Evolutionary conservation across 2,797 vertebrate genomes (phyloP), one percentile per base, ranked within the genome.

Genomic region (Falco novaeseelandiae): DNA sequence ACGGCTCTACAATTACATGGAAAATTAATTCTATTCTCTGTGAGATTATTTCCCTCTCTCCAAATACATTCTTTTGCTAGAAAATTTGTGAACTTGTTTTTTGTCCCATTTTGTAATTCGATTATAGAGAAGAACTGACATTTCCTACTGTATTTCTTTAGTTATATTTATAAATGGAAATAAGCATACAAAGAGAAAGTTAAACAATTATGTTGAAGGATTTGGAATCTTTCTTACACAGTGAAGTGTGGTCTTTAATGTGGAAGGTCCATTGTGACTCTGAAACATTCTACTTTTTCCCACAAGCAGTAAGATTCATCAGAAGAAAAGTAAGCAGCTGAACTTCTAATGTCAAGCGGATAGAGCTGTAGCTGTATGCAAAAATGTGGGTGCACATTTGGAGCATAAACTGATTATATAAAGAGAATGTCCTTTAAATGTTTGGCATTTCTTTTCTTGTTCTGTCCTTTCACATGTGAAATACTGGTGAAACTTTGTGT

Each of bases 381-480:
- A 51, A 95, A 86, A 65, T n/a, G 23, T 72, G 25, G 59, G 69
- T 52, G 57, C 44, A 71, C 21, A 65, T 74, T 86, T 71, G 49
- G 65, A 90, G 49, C 57, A 27, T 23, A 88, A 86, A 87, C 23
- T 83, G 67, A 67, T 92, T 87, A 70, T 23, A 29, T 76, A 78
- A 94, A 76, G 49, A 69, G 29, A 82, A 91, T 6, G 17, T 87
- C 90, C 76, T 83, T 79, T 79, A 63, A 73, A 76, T 29, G 14
- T 70, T 59, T 85, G 71, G 19, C 55, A 93, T 83, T 91, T 83
- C 32, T 58, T 91, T 83, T 84, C 67, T 81, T 78, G 25, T 83
- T 90, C 76, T 88, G 65, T 91, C 86, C 76, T 91, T 94, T 92
- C 58, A 76, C 42, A 11, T 69, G 54, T 65, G 61, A 83, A 89